phyloP scores from a whole-genome alignment of 2,888 invertebrate species.

The Melanotus villosus region DNA sequence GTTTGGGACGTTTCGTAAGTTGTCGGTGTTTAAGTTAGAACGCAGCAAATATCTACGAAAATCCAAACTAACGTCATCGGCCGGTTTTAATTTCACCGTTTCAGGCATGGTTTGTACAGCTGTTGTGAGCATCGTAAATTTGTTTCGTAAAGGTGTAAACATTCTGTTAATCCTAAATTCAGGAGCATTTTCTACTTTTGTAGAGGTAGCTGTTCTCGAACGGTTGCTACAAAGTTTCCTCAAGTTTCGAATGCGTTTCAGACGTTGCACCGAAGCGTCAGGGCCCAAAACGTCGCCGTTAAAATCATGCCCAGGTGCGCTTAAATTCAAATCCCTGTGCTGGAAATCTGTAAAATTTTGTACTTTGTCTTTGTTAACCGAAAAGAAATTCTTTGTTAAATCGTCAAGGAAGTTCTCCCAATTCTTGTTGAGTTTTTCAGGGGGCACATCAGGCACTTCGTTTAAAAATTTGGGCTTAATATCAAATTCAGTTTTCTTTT shows the following conservation, averaged over 20 bases:
- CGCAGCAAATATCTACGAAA: no score
- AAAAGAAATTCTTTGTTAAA: constrained; percentile 22
- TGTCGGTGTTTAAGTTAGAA: no score
- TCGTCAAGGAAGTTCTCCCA: constrained; percentile 25
- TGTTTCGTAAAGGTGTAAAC: no score
- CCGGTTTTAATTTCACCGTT: no score
- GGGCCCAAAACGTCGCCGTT: neutral
- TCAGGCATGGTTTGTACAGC: no score
- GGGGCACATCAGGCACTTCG: neutral
- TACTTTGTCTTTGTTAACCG: neutral
- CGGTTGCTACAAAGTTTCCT: neutral
- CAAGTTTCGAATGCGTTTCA: neutral
- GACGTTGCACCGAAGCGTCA: neutral
- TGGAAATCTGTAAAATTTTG: neutral
- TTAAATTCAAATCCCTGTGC: neutral
- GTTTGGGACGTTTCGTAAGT: no score
- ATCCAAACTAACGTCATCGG: no score
- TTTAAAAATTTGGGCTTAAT: constrained; percentile 1
- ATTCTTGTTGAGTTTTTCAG: constrained; percentile 1
- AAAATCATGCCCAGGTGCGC: neutral
- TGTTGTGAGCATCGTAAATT: no score
- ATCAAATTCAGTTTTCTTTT: constrained; percentile 19
- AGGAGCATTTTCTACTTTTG: neutral
- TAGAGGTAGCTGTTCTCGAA: neutral
- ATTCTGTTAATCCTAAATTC: neutral